These are phyloP conservation scores for Caenorhabditis remanei DNA, from an alignment of 1,140 invertebrate genomes.

Conservation along the genomic window DNA sequence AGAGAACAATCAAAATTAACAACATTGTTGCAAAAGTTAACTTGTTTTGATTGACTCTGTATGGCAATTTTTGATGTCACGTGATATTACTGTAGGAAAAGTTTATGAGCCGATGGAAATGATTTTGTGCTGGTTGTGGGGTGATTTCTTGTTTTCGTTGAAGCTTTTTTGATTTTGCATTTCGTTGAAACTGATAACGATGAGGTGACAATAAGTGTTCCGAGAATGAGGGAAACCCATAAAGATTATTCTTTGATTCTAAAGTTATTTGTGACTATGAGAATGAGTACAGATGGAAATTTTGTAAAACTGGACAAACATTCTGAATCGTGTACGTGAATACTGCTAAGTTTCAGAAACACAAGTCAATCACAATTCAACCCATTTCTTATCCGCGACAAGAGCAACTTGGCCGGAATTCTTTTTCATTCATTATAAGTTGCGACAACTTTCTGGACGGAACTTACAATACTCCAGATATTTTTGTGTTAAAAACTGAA, in stretches of 20 bases:
- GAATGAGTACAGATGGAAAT: no score
- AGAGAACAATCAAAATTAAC: slow-evolving; percentile 28
- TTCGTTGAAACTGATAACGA: slow-evolving; percentile 34
- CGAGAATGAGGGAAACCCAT: background rate
- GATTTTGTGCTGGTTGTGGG: slow-evolving; percentile 11
- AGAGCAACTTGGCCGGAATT: no score
- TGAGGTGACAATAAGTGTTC: slow-evolving; percentile 17
- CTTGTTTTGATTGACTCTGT: background rate
- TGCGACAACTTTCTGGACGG: no score
- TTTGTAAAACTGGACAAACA: no score
- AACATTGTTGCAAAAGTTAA: background rate
- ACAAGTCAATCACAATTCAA: no score
- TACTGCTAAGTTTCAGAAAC: no score
- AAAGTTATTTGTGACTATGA: background rate
- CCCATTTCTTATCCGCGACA: no score
- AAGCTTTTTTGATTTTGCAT: background rate
- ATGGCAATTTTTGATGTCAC: slow-evolving; percentile 18
- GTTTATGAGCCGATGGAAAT: background rate
- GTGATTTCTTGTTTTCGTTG: slow-evolving; percentile 25
- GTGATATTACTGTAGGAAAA: background rate
- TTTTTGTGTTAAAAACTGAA: no score
- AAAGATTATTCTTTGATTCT: background rate
- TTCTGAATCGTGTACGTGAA: no score
- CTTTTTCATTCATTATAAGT: no score
- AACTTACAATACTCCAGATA: no score